Conservation (phyloP, 2,797 vertebrate genomes). For the Tauraco hartlaubi region DNA sequence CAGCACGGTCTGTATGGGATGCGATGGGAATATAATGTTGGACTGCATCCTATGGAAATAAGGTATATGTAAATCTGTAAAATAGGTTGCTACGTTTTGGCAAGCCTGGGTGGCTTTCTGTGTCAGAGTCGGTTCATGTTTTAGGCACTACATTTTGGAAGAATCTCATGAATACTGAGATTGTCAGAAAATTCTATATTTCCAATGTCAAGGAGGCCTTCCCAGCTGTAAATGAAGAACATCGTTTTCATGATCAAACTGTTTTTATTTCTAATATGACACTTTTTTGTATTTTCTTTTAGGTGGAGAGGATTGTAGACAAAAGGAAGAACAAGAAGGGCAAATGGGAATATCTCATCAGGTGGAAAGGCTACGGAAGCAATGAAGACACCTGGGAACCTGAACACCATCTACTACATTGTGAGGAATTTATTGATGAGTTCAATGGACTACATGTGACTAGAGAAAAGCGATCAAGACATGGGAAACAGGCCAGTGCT, state of each 20-base stretch:
- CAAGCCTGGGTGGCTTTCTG: background rate
- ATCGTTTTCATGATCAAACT: background rate
- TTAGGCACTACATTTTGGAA: background rate
- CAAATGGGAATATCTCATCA: constrained; percentile 97
- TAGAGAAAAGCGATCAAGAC: constrained; percentile 86
- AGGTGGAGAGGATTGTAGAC: constrained; percentile 98
- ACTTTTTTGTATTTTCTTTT: constrained; percentile 6
- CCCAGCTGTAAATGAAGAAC: background rate
- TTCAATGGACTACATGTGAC: constrained; percentile 90
- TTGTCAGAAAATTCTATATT: background rate
- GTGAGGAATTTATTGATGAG: constrained; percentile 97
- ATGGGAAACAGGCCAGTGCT: constrained; percentile 80
- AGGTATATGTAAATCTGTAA: background rate
- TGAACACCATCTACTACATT: constrained; percentile 93
- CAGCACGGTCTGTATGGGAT: background rate
- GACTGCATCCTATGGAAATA: background rate
- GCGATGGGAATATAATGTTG: background rate
- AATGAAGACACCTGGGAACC: constrained; percentile 98
- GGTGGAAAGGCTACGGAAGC: constrained; percentile 97
- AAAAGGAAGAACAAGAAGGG: constrained; percentile 98
- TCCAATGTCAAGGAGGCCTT: background rate
- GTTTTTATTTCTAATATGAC: background rate
- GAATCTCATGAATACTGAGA: background rate
- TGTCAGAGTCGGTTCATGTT: background rate
- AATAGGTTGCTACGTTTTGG: background rate